phyloP scores from a whole-genome alignment of 2,888 invertebrate genomes.

The Chrysolina americana region DNA sequence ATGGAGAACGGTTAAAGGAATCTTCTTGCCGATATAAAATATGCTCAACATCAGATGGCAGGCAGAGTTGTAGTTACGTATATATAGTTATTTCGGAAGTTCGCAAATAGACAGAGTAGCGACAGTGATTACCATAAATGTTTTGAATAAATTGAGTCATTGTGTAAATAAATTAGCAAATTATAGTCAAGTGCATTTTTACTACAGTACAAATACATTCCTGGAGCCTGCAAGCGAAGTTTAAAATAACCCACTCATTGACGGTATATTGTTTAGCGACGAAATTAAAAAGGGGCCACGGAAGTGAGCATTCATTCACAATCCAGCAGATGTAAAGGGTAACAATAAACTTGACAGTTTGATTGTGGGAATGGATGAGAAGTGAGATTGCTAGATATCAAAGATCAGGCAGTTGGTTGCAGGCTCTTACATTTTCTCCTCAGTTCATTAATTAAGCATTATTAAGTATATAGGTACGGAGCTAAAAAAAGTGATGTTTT shows the following conservation, averaged over 20 bases:
- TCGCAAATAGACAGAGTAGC: no score
- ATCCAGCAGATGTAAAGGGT: conserved; percentile 52
- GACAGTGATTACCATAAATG: no score
- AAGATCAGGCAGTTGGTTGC: conserved; percentile 44
- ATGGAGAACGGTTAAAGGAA: no score
- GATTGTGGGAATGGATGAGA: conserved; percentile 51
- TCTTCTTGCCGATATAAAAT: no score
- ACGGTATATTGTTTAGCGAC: conserved; percentile 29
- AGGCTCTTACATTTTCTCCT: conserved; percentile 26
- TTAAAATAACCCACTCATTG: conserved; percentile 13
- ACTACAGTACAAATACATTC: no score
- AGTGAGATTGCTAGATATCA: conserved; percentile 48
- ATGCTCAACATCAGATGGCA: no score
- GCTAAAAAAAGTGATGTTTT: not conserved
- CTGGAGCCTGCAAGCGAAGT: no score
- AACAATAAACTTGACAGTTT: conserved; percentile 51
- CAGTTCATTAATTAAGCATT: conserved; percentile 27
- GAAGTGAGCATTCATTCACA: conserved; percentile 48
- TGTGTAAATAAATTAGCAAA: no score
- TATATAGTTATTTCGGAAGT: no score
- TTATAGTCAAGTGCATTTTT: no score
- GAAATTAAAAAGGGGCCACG: conserved; percentile 39
- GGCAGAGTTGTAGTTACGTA: no score
- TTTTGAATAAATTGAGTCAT: no score
- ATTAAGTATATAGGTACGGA: conserved; percentile 24